Evolutionary conservation across 2,888 invertebrate species (phyloP), one percentile per base, ranked within the genome.

Genomic region (Drepana falcataria): DNA sequence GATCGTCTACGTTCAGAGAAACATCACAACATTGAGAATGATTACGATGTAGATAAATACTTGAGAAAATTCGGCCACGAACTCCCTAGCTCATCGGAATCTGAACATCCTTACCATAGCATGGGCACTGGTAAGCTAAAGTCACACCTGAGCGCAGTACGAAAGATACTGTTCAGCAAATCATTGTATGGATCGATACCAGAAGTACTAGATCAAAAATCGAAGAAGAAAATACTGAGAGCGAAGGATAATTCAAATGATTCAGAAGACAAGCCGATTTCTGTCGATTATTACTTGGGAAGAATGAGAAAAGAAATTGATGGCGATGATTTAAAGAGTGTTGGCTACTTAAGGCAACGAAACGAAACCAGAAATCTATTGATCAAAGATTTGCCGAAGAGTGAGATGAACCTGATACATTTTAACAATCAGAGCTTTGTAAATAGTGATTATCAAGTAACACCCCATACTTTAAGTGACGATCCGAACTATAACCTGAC

Each of bases 21-120:
- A 59, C 2, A 68, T n/a, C n/a, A n/a, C 2, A 74, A 76, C 55
- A 62, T 71, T 0, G 61, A 71, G 53, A 78, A 80, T 54, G 75
- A 79, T 63, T 56, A 74, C 21, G 79, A 80, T 47, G 60, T 71
- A 51, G 75, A 82, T 55, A 79, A 81, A 56, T 73, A 66, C 44
- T 69, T 66, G 33, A 70, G 65, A 35, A 57, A 69, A 59, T 52
- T 51, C 48, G 48, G 7, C 35, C 47, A 21, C 2, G n/a, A 44
- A 41, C 52, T 65, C 1, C 63, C 63, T n/a, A 52, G 59, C 41
- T 64, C 69, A 3, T 3, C 61, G 35, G 66, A 68, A 37, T 51
- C 54, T 4, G 53, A 48, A 0, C 68, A 74, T 51, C 71, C 71
- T 0, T 58, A 57, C 33, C 53, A 59, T 4, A 63, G 55, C 35